Evolutionary conservation across 1,140 invertebrate genomes (phyloP).

Genomic region (Bombus picipes): DNA sequence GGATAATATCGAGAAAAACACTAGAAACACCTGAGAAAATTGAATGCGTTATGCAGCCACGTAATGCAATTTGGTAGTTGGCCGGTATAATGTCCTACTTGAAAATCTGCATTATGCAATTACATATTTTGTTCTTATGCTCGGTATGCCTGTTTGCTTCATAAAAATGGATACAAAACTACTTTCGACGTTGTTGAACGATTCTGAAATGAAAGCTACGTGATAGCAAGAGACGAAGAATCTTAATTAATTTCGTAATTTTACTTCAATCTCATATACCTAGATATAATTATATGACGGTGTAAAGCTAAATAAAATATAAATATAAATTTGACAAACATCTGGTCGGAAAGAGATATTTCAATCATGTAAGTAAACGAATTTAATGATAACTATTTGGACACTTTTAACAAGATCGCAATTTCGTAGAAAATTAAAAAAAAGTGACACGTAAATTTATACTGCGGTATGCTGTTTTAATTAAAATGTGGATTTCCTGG

Average conservation of each 20-base stretch:
- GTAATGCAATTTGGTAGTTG: slow-evolving; percentile 26
- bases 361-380: background rate
- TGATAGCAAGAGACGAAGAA: background rate
- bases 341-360: background rate
- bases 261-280: background rate
- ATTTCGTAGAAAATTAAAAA: background rate
- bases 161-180: background rate
- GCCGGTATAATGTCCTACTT: background rate
- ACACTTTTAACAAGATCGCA: slow-evolving; percentile 25
- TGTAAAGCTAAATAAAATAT: background rate
- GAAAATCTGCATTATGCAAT: background rate
- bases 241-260: background rate
- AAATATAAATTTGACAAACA: background rate
- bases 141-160: background rate
- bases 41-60: slow-evolving; percentile 53
- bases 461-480: slow-evolving; percentile 6
- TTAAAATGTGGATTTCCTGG: slow-evolving; percentile 20
- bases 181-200: background rate
- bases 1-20: slow-evolving; percentile 62
- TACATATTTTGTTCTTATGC: background rate
- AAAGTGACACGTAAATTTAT: background rate
- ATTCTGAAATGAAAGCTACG: background rate
- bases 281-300: background rate
- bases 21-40: slow-evolving; percentile 67
- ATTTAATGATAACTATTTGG: slow-evolving; percentile 12